These are phyloP conservation scores for Vulpes ferrilata DNA, from an alignment of 2,113 vertebrate genomes.

Conservation along the genomic window DNA sequence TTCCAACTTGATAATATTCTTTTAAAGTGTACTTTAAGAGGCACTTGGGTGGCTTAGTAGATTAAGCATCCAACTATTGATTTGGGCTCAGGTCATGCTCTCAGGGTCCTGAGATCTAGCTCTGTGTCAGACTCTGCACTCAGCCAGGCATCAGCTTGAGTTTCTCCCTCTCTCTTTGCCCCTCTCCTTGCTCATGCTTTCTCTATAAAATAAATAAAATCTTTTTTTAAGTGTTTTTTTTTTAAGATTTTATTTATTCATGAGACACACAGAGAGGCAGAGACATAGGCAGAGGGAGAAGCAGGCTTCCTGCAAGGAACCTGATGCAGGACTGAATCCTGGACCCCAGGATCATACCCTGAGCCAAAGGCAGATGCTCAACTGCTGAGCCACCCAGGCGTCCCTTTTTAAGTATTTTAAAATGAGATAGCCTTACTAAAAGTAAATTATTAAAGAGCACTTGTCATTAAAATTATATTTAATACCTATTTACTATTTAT, in stretches of 20 bases:
- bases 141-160: not conserved
- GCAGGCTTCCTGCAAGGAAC: no score
- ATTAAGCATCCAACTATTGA: not conserved
- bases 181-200: not conserved
- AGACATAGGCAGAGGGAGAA: no score
- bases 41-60: not conserved
- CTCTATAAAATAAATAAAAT: not conserved
- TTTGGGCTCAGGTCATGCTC: not conserved
- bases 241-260: no score
- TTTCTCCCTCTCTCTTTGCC: not conserved
- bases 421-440: constrained; percentile 8
- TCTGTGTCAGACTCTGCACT: not conserved
- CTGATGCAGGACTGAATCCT: no score
- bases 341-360: no score
- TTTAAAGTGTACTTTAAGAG: not conserved
- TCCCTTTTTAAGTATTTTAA: not conserved
- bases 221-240: not conserved
- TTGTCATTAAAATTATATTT: not conserved
- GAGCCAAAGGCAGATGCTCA: no score
- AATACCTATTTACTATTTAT: not conserved
- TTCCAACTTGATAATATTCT: constrained; percentile 39
- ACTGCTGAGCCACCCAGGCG: no score
- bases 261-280: no score
- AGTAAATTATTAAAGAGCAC: constrained; percentile 10
- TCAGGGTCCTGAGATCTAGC: not conserved